Evolutionary conservation across 92 coral and sea anemone genomes (phyloP), one percentile per base, ranked within the genome.

Genomic region (Paragorgia papillata): DNA sequence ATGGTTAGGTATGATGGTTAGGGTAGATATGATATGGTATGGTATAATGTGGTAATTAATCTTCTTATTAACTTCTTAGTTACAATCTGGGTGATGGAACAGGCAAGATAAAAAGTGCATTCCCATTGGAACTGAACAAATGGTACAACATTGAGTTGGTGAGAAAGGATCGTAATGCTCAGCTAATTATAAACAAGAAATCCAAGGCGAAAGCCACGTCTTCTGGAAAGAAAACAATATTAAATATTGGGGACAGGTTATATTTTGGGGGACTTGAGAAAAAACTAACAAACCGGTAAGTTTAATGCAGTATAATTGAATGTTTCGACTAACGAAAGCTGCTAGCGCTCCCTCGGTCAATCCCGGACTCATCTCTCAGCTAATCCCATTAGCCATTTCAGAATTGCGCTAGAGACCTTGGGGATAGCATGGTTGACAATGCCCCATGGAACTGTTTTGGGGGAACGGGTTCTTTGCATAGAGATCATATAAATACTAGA

Each of bases 191-290:
- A 6, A 35, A 71, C 44, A n/a, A 54, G 49, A 55, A 31, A 22
- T 27, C 30, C 35, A 54, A 71, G 2, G 26, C 63, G 6, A 71
- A 29, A 1, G 17, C 37, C 63, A 18, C 2, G 21, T 15, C 78
- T 5, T 48, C 63, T 26, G 32, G 31, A 25, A 71, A 31, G 9
- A 50, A 15, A 22, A 34, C 27, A 18, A 20, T 32, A n/a, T 24
- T 55, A n/a, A 35, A 71, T 31, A 55, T 71, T 54, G 64, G 78
- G 17, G 33, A 30, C 1, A 35, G 54, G 14, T 71, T 71, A 25
- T 71, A 71, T 50, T 55, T 71, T 22, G 78, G 78, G 4, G 78
- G 78, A 53, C 46, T 17, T 48, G 64, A 71, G 19, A 51, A 69
- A 26, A 0, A n/a, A n/a, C n/a, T 69, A 28, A 9, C 76, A 51